phyloP scores from a whole-genome alignment of 2,113 vertebrate species.

The Elanoides forficatus region DNA sequence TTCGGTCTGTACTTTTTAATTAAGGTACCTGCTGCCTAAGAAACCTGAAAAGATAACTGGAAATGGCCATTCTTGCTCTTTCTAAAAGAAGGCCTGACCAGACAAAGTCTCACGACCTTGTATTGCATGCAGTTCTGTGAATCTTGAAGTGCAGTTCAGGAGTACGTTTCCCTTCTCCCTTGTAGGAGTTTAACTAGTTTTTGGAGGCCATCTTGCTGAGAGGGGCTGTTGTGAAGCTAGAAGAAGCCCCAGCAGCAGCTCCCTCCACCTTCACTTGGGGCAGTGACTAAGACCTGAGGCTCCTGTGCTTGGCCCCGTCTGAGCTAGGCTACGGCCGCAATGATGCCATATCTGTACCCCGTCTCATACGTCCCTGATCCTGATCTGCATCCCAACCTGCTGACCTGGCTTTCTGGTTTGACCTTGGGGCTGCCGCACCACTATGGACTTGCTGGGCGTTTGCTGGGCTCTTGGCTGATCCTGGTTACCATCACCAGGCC shows the following conservation, averaged over 20 bases:
- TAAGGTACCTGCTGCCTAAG: not conserved
- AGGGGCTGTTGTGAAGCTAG: not conserved
- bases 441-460: not conserved
- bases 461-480: not conserved
- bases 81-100: not conserved
- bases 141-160: not conserved
- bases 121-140: not conserved
- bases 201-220: not conserved
- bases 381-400: too few species aligned
- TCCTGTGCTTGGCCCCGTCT: accelerated
- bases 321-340: accelerated
- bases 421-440: not conserved
- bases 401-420: not conserved
- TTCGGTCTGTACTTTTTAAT: not conserved
- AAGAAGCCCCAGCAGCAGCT: not conserved
- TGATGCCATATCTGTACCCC: not conserved
- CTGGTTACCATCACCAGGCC: not conserved
- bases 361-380: accelerated
- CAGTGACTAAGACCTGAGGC: not conserved
- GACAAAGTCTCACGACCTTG: not conserved
- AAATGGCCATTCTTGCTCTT: not conserved
- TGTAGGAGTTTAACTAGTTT: not conserved
- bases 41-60: not conserved
- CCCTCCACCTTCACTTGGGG: not conserved
- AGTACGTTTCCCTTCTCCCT: accelerated